Base-by-base conservation (phyloP, 2,113 vertebrate genomes). In the Toxotes jaculatrix region DNA sequence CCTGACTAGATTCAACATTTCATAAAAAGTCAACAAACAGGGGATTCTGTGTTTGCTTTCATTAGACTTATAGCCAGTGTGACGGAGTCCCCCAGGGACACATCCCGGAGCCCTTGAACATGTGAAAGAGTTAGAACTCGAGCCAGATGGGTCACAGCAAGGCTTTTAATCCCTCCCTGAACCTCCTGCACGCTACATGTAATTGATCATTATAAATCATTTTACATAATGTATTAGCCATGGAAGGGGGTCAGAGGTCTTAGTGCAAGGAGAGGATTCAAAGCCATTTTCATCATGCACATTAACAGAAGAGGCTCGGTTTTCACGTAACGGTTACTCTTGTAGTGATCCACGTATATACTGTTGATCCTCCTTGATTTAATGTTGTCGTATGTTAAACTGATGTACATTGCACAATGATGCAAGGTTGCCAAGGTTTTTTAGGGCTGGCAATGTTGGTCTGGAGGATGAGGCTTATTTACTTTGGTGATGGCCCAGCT, bases 161-260 rank as follows among this genome's bases (percentile, higher is more conserved):
- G 80, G 49, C 67, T 42, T 84, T 82, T 80, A 85, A 82, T 88
- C 84, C 79, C 76, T 65, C 68, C 21, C 32, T 60, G 47, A 75
- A 67, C 38, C 79, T 84, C 36, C 60, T 74, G 83, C 67, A 77
- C 21, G 49, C 60, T 74, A 72, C n/a, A 56, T 74, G 51, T 76
- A 85, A 88, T 72, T 71, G 81, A 84, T 89, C 56, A 62, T 82
- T 77, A 85, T 89, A 90, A 88, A 89, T 88, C 51, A 87, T 87
- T 86, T 81, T 71, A 81, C 59, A 57, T 61, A 79, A 89, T 83
- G 43, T 87, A 91, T 91, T 85, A 84, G 74, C 73, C 59, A 13
- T 77, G 57, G 53, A 86, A 55, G 55, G 21, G 31, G 79, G 79
- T 83, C 73, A 76, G 73, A 79, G 66, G 68, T 49, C 34, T 64